phyloP scores from a whole-genome alignment of 2,113 vertebrate species.

The Brachypodius melanocephalos region DNA sequence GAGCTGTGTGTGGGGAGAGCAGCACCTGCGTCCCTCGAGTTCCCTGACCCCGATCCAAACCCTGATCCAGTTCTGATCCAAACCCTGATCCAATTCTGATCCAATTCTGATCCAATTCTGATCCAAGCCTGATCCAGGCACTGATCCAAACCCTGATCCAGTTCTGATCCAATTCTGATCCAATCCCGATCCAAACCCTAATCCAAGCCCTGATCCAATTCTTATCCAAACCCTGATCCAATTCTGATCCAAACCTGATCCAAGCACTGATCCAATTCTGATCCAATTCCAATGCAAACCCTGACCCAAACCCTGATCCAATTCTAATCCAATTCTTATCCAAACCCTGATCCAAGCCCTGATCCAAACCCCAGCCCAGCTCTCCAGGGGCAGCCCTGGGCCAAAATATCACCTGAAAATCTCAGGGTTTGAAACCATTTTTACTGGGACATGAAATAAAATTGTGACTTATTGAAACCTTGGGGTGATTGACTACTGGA shows the following conservation, averaged over 20 bases:
- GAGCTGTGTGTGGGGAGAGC: neutral
- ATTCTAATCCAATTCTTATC: no score
- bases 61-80: neutral
- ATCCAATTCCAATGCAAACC: neutral
- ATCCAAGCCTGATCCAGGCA: neutral
- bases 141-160: neutral
- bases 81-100: neutral
- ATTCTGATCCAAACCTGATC: neutral
- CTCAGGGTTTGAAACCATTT: neutral
- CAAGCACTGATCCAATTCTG: neutral
- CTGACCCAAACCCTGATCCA: no score
- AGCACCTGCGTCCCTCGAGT: fast-evolving
- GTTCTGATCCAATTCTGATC: neutral
- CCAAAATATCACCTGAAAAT: neutral
- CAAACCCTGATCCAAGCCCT: fast-evolving
- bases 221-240: no score
- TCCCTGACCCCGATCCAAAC: neutral
- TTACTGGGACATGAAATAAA: neutral
- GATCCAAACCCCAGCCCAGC: neutral
- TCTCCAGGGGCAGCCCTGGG: neutral
- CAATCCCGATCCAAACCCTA: neutral
- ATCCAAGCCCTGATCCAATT: neutral
- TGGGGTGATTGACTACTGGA: neutral
- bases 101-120: neutral
- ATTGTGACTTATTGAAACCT: neutral